Evolutionary conservation across 2,888 invertebrate species (phyloP).

Genomic region (Smittia aterrima): DNA sequence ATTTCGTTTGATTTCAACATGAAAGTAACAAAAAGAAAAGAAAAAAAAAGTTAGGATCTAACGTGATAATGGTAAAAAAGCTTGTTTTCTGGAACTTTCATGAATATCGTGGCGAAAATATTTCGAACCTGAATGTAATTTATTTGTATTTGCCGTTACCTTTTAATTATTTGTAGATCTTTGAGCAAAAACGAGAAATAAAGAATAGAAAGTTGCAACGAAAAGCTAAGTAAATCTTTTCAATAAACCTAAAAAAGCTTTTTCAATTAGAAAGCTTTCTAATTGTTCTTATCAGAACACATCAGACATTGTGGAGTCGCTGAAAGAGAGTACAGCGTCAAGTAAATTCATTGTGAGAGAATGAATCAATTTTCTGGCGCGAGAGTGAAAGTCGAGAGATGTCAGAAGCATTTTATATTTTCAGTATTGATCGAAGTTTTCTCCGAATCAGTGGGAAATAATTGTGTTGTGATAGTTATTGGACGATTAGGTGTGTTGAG

Average conservation of each 20-base stretch:
- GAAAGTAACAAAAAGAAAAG: too few relatives aligned
- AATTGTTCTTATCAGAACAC: too few relatives aligned
- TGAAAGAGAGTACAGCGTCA: slow-evolving; percentile 9
- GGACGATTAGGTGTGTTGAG: too few relatives aligned
- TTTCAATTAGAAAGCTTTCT: background rate
- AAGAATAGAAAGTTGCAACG: too few relatives aligned
- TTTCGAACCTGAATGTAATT: too few relatives aligned
- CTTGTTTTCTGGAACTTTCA: background rate
- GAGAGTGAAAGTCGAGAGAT: background rate
- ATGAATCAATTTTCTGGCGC: background rate
- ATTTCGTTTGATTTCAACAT: background rate
- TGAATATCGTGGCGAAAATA: too few relatives aligned
- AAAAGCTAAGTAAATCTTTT: too few relatives aligned
- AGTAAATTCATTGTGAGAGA: background rate
- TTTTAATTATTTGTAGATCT: too few relatives aligned
- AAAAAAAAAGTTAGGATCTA: background rate
- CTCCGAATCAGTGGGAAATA: background rate
- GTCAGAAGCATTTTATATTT: background rate
- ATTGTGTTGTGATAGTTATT: background rate
- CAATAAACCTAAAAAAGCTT: too few relatives aligned
- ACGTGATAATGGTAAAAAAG: background rate
- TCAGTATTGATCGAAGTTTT: slow-evolving; percentile 15
- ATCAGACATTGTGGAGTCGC: too few relatives aligned
- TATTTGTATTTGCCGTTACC: too few relatives aligned
- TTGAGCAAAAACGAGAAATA: too few relatives aligned